A percentile compares a stretch with the other conserved stretches of the same genome.
These are phyloP conservation scores for Ametastegia equiseti DNA, from an alignment of 2,888 invertebrate species.

Conservation along the genomic window DNA sequence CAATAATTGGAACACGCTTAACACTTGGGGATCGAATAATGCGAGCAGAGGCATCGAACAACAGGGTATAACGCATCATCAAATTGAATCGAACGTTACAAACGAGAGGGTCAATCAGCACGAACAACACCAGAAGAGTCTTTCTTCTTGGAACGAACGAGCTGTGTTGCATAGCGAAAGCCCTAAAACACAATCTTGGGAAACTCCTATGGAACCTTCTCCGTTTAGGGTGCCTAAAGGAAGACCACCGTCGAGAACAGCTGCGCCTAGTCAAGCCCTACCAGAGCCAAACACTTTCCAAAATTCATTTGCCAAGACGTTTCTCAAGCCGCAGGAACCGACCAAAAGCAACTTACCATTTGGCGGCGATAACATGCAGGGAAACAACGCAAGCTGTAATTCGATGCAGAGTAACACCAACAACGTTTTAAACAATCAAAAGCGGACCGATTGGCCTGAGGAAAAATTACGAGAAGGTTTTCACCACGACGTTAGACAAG, in stretches of 20 bases:
- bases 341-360: slow-evolving; percentile 75
- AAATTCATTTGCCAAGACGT: slow-evolving; percentile 74
- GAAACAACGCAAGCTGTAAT: slow-evolving; percentile 58
- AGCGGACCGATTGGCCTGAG: slow-evolving; percentile 65
- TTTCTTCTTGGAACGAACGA: slow-evolving; percentile 52
- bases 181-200: slow-evolving; percentile 53
- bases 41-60: slow-evolving; percentile 55
- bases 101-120: slow-evolving; percentile 50
- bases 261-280: slow-evolving; percentile 76
- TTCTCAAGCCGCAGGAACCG: slow-evolving; percentile 82
- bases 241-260: slow-evolving; percentile 81
- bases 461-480: slow-evolving; percentile 67
- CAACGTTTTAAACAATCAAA: slow-evolving; percentile 57
- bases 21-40: slow-evolving; percentile 61
- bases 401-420: slow-evolving; percentile 54
- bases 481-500: slow-evolving; percentile 65
- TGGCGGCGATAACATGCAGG: slow-evolving; percentile 71
- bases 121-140: slow-evolving; percentile 58
- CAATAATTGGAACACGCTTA: slow-evolving; percentile 62
- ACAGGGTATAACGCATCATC: slow-evolving; percentile 53
- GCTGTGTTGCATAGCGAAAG: slow-evolving; percentile 34
- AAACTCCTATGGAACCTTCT: slow-evolving; percentile 74
- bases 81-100: slow-evolving; percentile 46
- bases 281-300: slow-evolving; percentile 76
- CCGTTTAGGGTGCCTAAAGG: slow-evolving; percentile 83